Conservation (phyloP, 2,113 vertebrate genomes). For the rat (Rattus norvegicus) region DNA sequence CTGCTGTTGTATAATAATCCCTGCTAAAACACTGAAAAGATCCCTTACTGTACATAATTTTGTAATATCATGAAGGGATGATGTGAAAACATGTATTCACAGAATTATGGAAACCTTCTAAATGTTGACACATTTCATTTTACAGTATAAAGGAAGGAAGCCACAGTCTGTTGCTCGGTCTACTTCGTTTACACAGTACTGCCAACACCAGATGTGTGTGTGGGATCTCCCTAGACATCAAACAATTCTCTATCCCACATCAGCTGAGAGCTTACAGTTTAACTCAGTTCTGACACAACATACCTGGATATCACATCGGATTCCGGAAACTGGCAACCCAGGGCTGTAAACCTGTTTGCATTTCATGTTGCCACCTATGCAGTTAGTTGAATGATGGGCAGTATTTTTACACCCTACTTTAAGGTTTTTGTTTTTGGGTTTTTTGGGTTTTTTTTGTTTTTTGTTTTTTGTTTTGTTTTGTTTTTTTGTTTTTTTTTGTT, state of each 20-base stretch:
- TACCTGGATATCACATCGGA: neutral
- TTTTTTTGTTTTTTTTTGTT: too few species aligned
- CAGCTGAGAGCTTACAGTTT: neutral
- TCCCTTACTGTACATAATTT: constrained; percentile 13
- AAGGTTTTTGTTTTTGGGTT: too few species aligned
- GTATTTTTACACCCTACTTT: neutral
- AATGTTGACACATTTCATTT: constrained; percentile 23
- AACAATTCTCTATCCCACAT: neutral
- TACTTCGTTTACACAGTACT: neutral
- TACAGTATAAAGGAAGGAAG: neutral
- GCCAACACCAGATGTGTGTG: neutral
- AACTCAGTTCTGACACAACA: neutral
- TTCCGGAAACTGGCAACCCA: too few species aligned
- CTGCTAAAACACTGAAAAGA: neutral
- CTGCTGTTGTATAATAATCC: neutral
- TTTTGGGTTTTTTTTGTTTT: neutral
- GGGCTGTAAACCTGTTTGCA: neutral
- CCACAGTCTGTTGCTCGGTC: neutral
- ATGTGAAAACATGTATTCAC: constrained; percentile 37
- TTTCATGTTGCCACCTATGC: neutral
- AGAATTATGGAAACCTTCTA: constrained; percentile 43
- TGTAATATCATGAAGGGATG: neutral
- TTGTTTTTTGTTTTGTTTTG: too few species aligned
- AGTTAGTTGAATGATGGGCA: too few species aligned
- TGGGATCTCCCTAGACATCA: neutral